Evolutionary conservation across 2,888 invertebrate species (phyloP), one percentile per base, ranked within the genome.

Genomic region (Leptura quadrifasciata): DNA sequence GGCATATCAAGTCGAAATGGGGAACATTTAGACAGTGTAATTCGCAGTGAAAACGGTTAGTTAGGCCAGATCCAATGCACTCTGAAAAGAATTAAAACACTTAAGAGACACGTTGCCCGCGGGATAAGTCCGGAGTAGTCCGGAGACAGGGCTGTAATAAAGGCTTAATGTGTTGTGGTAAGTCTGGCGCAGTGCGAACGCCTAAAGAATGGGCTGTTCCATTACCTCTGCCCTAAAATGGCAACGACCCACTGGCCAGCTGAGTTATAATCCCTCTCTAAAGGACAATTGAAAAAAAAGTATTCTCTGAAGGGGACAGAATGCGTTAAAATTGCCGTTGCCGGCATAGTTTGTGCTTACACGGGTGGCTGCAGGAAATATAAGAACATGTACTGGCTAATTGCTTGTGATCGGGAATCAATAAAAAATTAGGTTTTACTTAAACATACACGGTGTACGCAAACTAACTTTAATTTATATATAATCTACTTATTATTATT

Each of bases 161-260:
- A 80, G 82, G 81, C 82, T 81, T 83, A 82, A 83, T 81, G 81
- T 72, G 78, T 79, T 83, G 83, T 82, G 81, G 83, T 81, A 77
- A 78, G 81, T 79, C 74, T 83, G 83, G 79, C 82, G 81, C 80
- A 83, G 79, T 82, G 83, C 82, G 82, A 80, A 78, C 79, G 80
- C 74, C 76, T 80, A 78, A 82, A 81, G 81, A 80, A 83, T 80
- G 79, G 79, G 73, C 79, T 80, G 61, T 18, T 61, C 35, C 35
- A 61, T 61, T 35, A 35, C 78, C 76, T 74, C 76, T 74, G 79
- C 77, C 81, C 79, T 67, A 67, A 75, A 76, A 76, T 72, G 75
- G 79, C 76, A 74, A 78, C 83, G 81, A 82, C 82, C 77, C 82
- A 82, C 82, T 83, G 81, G 79, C 82, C 82, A 77, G 80, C 77